A percentile compares a stretch with the other conserved stretches of the same genome.
These are phyloP conservation scores for Cotesia congregata DNA, from an alignment of 2,888 invertebrate genomes.

Conservation along the genomic window DNA sequence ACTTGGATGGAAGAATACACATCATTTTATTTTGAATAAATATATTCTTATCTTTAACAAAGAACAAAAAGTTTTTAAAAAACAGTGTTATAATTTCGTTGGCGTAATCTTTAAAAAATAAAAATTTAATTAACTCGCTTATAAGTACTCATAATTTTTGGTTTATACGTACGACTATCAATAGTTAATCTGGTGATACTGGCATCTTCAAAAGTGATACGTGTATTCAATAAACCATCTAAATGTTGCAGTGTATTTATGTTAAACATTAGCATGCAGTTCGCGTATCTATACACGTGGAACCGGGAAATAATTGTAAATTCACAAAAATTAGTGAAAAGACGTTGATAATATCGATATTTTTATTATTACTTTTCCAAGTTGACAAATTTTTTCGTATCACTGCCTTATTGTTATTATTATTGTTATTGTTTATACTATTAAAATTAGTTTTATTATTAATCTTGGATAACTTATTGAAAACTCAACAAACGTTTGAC, in stretches of 20 bases:
- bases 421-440: conserved; percentile 15
- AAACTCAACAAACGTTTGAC: neutral
- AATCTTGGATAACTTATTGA: neutral
- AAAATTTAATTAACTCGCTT: conserved; percentile 1
- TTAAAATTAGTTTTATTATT: neutral
- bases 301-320: conserved; percentile 93
- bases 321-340: conserved; percentile 92
- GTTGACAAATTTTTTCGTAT: neutral
- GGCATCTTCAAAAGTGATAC: conserved; percentile 57
- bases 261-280: conserved; percentile 76
- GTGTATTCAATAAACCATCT: conserved; percentile 60
- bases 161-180: neutral
- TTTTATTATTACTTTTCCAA: conserved; percentile 4
- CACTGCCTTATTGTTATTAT: conserved; percentile 28
- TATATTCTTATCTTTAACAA: neutral
- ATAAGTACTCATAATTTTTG: neutral
- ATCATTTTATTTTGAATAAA: neutral
- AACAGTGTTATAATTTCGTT: neutral
- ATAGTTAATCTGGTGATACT: conserved; percentile 53
- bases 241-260: conserved; percentile 70
- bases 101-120: neutral
- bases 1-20: neutral
- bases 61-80: neutral
- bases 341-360: conserved; percentile 78
- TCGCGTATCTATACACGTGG: conserved; percentile 92